Evolutionary conservation across 2,888 invertebrate species (phyloP).

Genomic region (Ectemnius continuus): DNA sequence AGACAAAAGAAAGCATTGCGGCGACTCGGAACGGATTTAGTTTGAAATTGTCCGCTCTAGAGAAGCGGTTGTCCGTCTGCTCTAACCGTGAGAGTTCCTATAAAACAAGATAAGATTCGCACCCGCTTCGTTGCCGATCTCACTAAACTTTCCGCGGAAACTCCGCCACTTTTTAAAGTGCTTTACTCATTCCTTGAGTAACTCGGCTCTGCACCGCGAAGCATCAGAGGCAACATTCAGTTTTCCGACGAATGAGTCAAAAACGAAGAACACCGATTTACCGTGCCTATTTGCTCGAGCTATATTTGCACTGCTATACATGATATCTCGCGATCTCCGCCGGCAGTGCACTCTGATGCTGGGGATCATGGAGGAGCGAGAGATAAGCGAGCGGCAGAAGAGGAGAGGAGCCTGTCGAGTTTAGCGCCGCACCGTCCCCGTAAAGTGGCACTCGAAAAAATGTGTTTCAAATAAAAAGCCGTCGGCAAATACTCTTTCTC

Average conservation of each 20-base stretch:
- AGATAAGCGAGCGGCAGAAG: no score
- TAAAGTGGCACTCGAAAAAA: constrained; percentile 6
- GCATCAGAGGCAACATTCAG: no score
- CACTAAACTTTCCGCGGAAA: constrained; percentile 38
- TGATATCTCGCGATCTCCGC: no score
- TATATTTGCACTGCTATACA: no score
- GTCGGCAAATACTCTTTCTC: constrained; percentile 29
- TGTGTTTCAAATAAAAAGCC: constrained; percentile 11
- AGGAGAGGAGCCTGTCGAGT: no score
- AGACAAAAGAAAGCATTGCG: constrained; percentile 34
- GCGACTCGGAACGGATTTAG: constrained; percentile 58
- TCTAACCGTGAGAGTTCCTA: constrained; percentile 36
- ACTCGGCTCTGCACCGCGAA: no score
- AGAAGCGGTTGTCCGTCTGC: constrained; percentile 34
- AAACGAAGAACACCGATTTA: no score
- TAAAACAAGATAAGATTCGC: constrained; percentile 46
- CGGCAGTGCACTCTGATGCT: no score
- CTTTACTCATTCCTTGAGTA: no score
- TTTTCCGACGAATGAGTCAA: no score
- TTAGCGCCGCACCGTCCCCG: not conserved
- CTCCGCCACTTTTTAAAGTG: constrained; percentile 34
- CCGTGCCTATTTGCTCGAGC: no score
- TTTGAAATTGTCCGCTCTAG: constrained; percentile 51
- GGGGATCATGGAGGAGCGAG: no score
- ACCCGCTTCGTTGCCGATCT: constrained; percentile 33